These are phyloP conservation scores for Phalacrocorax pelagicus DNA, from an alignment of 2,113 vertebrate genomes.

Conservation along the genomic window DNA sequence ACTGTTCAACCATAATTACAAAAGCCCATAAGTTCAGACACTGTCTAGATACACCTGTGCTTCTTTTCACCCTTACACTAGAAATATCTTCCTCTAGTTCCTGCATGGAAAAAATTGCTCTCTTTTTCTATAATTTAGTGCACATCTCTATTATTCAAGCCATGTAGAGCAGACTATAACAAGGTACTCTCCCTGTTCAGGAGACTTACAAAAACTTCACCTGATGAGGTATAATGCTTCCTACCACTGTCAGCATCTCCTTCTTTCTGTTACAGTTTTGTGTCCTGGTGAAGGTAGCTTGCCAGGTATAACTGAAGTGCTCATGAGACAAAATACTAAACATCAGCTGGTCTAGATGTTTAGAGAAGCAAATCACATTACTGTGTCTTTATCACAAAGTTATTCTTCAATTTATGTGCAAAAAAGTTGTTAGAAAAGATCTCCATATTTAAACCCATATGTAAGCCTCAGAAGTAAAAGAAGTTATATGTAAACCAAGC, in stretches of 20 bases:
- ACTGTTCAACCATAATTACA: not conserved
- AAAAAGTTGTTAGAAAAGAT: not conserved
- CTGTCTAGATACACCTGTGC: not conserved
- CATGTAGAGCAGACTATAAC: not conserved
- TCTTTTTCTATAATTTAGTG: not conserved
- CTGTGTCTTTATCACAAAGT: not conserved
- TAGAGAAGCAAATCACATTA: not conserved
- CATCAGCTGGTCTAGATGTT: not conserved
- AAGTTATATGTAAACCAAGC: not conserved
- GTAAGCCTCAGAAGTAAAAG: not conserved
- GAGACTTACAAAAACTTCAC: not conserved
- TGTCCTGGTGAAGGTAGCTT: not conserved
- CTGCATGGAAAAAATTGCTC: not conserved
- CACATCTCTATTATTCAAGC: not conserved
- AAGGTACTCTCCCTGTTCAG: not conserved
- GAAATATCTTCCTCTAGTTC: not conserved
- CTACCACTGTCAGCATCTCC: not conserved
- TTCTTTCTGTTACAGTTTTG: not conserved
- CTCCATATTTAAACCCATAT: not conserved
- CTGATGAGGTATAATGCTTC: not conserved
- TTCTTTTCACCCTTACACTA: not conserved
- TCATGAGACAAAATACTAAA: not conserved
- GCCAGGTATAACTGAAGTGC: not conserved
- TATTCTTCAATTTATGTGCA: not conserved
- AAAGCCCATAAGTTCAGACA: not conserved